Conservation (phyloP, 1,140 invertebrate genomes). For the Hypsibius dujardini region DNA sequence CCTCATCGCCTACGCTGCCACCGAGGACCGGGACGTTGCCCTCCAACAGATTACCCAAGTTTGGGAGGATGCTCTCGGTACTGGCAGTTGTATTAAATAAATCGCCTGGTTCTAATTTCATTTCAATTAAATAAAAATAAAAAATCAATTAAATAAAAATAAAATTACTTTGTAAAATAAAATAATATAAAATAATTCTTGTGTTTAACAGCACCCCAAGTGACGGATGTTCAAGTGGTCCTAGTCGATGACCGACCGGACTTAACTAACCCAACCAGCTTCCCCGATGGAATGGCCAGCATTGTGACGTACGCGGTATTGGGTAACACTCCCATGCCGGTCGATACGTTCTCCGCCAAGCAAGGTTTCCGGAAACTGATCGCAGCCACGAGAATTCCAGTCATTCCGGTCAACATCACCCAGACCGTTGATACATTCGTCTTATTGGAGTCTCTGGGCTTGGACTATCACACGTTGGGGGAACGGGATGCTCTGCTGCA, state of each 20-base stretch:
- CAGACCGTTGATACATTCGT: not conserved
- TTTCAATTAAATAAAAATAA: no score
- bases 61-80: conserved; percentile 15
- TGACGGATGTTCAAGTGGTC: conserved; percentile 12
- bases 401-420: conserved; percentile 2
- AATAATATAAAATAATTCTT: not conserved
- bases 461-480: not conserved
- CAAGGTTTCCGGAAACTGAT: not conserved
- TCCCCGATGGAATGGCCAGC: not conserved
- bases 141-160: no score
- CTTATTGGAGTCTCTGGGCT: not conserved
- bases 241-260: not conserved
- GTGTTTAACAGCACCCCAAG: not conserved
- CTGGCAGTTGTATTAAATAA: not conserved
- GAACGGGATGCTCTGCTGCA: not conserved
- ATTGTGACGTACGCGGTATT: not conserved
- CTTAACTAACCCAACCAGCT: not conserved
- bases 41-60: conserved; percentile 16
- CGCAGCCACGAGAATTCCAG: not conserved
- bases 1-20: not conserved
- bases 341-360: not conserved
- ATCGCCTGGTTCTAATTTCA: not conserved
- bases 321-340: not conserved
- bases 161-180: no score
- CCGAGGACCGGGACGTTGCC: conserved; percentile 3